Base-by-base conservation (phyloP, 2,113 vertebrate species). In the Uropsilus gracilis region DNA sequence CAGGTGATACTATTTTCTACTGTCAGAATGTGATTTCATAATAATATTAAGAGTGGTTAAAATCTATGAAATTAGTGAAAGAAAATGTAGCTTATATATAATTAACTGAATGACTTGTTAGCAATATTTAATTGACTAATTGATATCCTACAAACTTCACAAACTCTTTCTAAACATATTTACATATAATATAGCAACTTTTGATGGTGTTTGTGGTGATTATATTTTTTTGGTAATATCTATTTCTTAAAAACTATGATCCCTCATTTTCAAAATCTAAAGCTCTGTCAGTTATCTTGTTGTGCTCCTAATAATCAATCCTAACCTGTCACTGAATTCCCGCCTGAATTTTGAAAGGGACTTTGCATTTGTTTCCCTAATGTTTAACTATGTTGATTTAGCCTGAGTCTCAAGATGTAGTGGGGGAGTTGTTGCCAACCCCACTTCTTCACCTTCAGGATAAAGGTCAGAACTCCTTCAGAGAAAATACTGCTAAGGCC, bases 361-460 rank as follows among this genome's bases (percentile, higher is more conserved):
- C 32, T 24, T 37, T 91, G 46, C 17, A 64, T 96, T 77, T 95
- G 37, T 12, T 4, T 80, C 86, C 61, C 73, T 64, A 57, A 94
- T 90, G 84, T n/a, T 84, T 91, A 30, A 8, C 86, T 0, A 69
- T 96, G 0, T 96, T 97, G 96, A 50, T 86, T 96, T 77, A 73
- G 39, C n/a, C 90, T 86, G 6, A 78, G 28, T 72, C 94, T 86
- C 86, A 63, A 16, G 0, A 0, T 83, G 6, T n/a, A 34, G 46
- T 68, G 32, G 86, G 84, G 26, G 63, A 68, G 39, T 63, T 82
- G 89, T 96, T 61, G 82, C 92, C 78, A 8, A 93, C 17, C 0
- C 75, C 28, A 2, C 32, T 28, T 50, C 69, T 95, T 96, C 64
- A 64, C 46, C 48, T 91, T 89, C 78, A 83, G 7, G 24, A 85